Conservation (phyloP, 2,113 vertebrate genomes). For the Cyanoderma ruficeps region DNA sequence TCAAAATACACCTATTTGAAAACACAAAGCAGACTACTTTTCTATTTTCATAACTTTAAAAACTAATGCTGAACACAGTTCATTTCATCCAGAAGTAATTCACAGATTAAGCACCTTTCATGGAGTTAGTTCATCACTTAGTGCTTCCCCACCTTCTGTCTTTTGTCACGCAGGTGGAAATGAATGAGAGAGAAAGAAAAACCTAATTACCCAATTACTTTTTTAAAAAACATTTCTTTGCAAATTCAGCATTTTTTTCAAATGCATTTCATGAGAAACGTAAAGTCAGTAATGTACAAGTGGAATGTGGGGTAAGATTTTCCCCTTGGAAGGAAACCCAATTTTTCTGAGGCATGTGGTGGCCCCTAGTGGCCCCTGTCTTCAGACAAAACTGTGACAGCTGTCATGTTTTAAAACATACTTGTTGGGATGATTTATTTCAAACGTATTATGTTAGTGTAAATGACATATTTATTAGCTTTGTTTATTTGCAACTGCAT, state of each 20-base stretch:
- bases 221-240: neutral
- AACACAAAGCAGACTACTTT: neutral
- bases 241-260: neutral
- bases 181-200: neutral
- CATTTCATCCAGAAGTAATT: neutral
- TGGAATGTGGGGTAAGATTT: neutral
- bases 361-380: slow-evolving; percentile 48
- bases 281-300: neutral
- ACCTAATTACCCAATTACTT: neutral
- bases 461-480: neutral
- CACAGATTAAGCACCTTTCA: neutral
- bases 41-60: neutral
- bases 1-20: neutral
- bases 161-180: neutral
- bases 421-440: neutral
- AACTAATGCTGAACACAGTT: neutral
- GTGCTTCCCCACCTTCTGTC: neutral
- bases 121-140: neutral
- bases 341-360: neutral
- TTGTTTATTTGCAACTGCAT: neutral
- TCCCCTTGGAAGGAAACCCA: neutral
- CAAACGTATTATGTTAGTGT: neutral
- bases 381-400: neutral
- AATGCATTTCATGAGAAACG: neutral
- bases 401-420: neutral